Evolutionary conservation across 2,888 invertebrate genomes (phyloP), one percentile per base, ranked within the genome.

Genomic region (Linnaemya vulpina): DNA sequence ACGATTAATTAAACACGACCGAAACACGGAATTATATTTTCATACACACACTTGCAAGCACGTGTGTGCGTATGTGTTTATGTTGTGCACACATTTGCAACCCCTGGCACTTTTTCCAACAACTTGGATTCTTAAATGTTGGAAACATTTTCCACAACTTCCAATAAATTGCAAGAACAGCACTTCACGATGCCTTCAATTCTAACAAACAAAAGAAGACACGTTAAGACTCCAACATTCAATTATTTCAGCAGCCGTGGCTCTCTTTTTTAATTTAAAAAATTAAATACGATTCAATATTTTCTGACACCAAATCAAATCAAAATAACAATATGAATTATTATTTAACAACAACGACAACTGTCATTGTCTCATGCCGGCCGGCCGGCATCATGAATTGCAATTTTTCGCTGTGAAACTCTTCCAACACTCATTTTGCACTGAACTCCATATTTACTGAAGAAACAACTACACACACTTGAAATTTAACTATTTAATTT

Each of bases 401-500:
- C 15, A 63, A 40, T 40, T 43, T 20, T 30, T 62, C 10, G 10
- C 25, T 7, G 1, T n/a, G 25, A 46, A 15, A 3, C 5, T 46
- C n/a, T 65, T 60, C 17, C 25, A 9, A 25, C 25, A n/a, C 13
- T 22, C 2, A 5, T 46, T 60, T 46, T 46, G 15, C 25, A 9
- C 1, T 8, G 9, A 65, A 46, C 25, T 25, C 46, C 1, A 65
- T 65, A n/a, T 25, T 25, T 25, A n/a, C n/a, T 30, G 0, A 25
- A 46, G 46, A 65, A 65, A 65, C 46, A 10, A 46, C n/a, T n/a
- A 9, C 9, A 11, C n/a, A n/a, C 25, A n/a, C 25, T 46, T 46
- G n/a, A n/a, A 30, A 11, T n/a, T 25, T 46, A 30, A 65, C 10
- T 46, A 65, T 65, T 65, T 9, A 25, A 25, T 43, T 65, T 65